Conservation (phyloP, 2,888 invertebrate species). For the Lochmaea crataegi region DNA sequence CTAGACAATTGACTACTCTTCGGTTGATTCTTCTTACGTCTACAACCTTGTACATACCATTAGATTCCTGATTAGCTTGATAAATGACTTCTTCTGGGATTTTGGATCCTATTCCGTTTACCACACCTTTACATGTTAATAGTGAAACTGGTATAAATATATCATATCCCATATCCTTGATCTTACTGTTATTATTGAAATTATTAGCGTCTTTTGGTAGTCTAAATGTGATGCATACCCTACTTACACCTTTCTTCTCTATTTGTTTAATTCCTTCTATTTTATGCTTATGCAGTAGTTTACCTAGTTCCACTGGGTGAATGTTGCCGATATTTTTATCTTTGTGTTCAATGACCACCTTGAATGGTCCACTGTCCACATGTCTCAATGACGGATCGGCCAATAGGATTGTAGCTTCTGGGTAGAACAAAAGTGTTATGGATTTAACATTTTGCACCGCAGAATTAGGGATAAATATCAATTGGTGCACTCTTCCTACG, state of each 20-base stretch:
- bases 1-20: not conserved
- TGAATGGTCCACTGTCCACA: constrained; percentile 1
- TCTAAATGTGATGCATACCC: too few relatives aligned
- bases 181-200: not conserved
- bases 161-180: not conserved
- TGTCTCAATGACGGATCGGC: not conserved
- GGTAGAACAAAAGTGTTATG: not conserved
- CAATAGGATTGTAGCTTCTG: too few relatives aligned
- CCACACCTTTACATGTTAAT: not conserved
- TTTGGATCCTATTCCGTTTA: not conserved
- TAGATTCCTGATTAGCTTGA: not conserved
- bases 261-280: too few relatives aligned
- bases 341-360: not conserved
- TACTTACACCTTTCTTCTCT: too few relatives aligned
- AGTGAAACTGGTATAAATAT: not conserved
- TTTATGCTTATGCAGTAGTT: too few relatives aligned
- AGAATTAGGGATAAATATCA: not conserved
- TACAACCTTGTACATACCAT: too few relatives aligned
- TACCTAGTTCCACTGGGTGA: too few relatives aligned
- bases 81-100: not conserved
- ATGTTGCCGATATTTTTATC: too few relatives aligned
- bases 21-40: not conserved
- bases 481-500: too few relatives aligned
- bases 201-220: too few relatives aligned
- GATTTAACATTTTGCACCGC: constrained; percentile 3